Evolutionary conservation across 1,140 invertebrate species (phyloP), one percentile per base, ranked within the genome.

Genomic region (Tribolium castaneum): DNA sequence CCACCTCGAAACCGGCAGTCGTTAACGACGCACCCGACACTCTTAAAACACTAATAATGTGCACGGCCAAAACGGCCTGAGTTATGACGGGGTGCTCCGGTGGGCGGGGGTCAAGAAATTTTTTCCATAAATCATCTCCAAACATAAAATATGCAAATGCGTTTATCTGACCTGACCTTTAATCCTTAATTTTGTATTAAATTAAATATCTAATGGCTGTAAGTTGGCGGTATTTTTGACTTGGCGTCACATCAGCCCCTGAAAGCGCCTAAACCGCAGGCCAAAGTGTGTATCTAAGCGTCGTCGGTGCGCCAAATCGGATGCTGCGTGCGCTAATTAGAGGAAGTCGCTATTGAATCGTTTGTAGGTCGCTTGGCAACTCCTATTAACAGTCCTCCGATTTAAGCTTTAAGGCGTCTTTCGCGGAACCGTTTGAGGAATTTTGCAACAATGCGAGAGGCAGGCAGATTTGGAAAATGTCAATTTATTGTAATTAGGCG

Each of bases 301-400:
- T 51, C 66, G 50, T 52, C 54, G 72, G 70, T 52, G 75, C 75
- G 79, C 75, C 79, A 80, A 80, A 80, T 80, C 79, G 79, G 76
- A 80, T 80, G 76, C 76, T 80, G 79, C 70, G 70, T 80, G 52
- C 71, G 79, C 79, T 80, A 80, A 80, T 80, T 80, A 80, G 76
- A 77, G 79, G 75, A 80, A 80, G 79, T 80, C 72, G 71, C 62
- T 45, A 80, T 77, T 80, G 39, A 77, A 62, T 59, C 56, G 56
- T 59, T 52, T 50, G 52, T 30, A 74, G 75, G 79, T 80, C 76
- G 76, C 76, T 50, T 77, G 66, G 76, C 76, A 77, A 77, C 76
- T 77, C 76, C 54, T 35, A 62, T 62, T 62, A 62, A 35, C 56
- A n/a, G 25, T 35, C 25, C 56, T n/a, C 56, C 56, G 22, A 62